Evolutionary conservation across 2,797 vertebrate genomes (phyloP), one percentile per base, ranked within the genome.

Genomic region (Chiroxiphia lanceolata): DNA sequence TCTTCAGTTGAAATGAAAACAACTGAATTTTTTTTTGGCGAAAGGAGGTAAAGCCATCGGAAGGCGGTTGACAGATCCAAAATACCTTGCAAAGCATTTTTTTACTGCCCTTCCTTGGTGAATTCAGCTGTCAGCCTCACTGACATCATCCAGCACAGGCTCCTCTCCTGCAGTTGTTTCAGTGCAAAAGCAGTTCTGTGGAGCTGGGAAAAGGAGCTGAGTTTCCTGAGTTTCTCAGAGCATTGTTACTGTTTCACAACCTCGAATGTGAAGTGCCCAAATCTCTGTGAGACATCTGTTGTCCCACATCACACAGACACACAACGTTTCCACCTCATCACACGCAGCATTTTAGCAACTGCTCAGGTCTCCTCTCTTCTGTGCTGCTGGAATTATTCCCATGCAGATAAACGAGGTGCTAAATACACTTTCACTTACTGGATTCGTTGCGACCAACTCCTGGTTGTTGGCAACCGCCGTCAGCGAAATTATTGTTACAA

Each of bases 381-480:
- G 42, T 1, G 0, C 68, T n/a, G 21, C 74, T 56, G 29, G 10
- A 75, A n/a, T 13, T 38, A 20, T 18, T 50, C 92, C 61, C 75
- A 22, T 4, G 15, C 31, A 26, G 34, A 75, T 47, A 23, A 57
- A 33, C 48, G 42, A 10, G n/a, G 48, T 20, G 64, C 13, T 79
- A 89, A 50, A 69, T 15, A 17, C 0, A 48, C 45, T 87, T 56
- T 57, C 79, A 98, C 99, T 98, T 98, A 99, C 99, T 80, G 99
- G 99, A 94, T 99, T 99, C 45, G 98, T 98, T 79, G 99, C 98
- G 89, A 99, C 98, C 87, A 99, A 89, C 64, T 99, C 98, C 96
- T 99, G 99, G 95, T 99, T 99, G 97, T 99, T 99, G 74, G 99
- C 99, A 93, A 99, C 98, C 1, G 98, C 99, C 1, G 98, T 99